Conservation (phyloP, 2,888 invertebrate species). For the Ferrisia virgata region DNA sequence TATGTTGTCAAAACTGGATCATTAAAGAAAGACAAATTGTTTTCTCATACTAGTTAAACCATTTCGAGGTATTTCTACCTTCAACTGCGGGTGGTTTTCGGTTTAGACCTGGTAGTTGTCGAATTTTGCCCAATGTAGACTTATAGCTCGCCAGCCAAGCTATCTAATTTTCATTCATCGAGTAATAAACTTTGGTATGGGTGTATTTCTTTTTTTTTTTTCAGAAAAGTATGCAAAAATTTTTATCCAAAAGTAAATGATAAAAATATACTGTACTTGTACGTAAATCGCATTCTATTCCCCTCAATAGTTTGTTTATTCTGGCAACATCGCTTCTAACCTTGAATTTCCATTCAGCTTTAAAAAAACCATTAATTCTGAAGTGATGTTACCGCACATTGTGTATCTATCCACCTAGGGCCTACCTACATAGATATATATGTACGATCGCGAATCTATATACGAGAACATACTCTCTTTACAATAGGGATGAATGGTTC, state of each 20-base stretch:
- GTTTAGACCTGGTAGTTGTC: not conserved
- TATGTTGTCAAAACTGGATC: conserved; percentile 20
- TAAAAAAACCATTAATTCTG: conserved; percentile 25
- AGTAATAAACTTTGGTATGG: no score
- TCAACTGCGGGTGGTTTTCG: conserved; percentile 10
- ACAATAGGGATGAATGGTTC: conserved; percentile 22
- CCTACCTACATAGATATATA: no score
- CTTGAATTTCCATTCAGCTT: conserved; percentile 27
- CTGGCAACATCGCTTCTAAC: conserved; percentile 20
- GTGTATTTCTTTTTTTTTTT: not conserved
- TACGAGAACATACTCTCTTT: not conserved
- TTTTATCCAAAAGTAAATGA: no score
- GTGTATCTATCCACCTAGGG: no score
- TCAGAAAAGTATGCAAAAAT: not conserved
- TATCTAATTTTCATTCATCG: no score
- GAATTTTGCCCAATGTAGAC: not conserved
- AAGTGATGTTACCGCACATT: conserved; percentile 23
- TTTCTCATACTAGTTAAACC: not conserved
- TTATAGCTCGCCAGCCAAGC: no score
- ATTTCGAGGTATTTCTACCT: conserved; percentile 1
- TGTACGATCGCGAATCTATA: not conserved
- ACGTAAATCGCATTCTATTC: not conserved
- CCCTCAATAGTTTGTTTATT: not conserved
- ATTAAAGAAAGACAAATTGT: conserved; percentile 27
- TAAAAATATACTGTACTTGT: no score